Evolutionary conservation across 2,113 vertebrate genomes (phyloP), one percentile per base, ranked within the genome.

Genomic region (Gopherus evgoodei): DNA sequence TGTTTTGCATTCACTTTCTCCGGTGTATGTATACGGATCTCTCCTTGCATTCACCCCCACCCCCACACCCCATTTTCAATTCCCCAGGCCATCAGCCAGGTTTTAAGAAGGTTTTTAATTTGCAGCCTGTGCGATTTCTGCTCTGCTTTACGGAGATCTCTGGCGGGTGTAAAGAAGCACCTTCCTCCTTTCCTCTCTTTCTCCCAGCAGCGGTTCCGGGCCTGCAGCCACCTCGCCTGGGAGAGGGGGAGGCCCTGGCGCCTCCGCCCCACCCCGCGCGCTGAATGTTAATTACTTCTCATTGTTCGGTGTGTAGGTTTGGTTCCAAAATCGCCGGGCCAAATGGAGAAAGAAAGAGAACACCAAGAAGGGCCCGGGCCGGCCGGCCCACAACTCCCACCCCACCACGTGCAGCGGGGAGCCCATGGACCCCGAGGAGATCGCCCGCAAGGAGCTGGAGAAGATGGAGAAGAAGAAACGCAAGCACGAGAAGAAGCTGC

Each of bases 261-360:
- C 87, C 49, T 16, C 90, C 90, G 85, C 95, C 88, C 59, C 14
- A n/a, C 44, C 76, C 90, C 14, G 89, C 59, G 97, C 88, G 57
- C 91, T 95, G 96, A 91, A 75, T 96, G 95, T 91, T 98, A 97
- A 97, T 89, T 95, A 96, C 97, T 98, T 98, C 93, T 98, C 92
- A 91, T 98, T 98, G 72, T 94, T 97, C 98, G 97, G 93, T 98
- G 95, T 98, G 95, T 98, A 99, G 99, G 99, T 99, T 44, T 99
- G 99, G 99, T 99, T 99, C 98, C 99, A 99, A 98, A 99, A 99
- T 94, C 99, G 99, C 93, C 98, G 99, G 96, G 99, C 99, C 95
- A 99, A 99, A 95, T 99, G 99, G 99, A 98, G 99, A 96, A 99
- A 99, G 98, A 99, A 99, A 96, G 99, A 99, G 82, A 99, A 99